A percentile compares a stretch with the other conserved stretches of the same genome.
Evolutionary conservation across 2,113 vertebrate genomes (phyloP).

Genomic region (Hassar affinis): DNA sequence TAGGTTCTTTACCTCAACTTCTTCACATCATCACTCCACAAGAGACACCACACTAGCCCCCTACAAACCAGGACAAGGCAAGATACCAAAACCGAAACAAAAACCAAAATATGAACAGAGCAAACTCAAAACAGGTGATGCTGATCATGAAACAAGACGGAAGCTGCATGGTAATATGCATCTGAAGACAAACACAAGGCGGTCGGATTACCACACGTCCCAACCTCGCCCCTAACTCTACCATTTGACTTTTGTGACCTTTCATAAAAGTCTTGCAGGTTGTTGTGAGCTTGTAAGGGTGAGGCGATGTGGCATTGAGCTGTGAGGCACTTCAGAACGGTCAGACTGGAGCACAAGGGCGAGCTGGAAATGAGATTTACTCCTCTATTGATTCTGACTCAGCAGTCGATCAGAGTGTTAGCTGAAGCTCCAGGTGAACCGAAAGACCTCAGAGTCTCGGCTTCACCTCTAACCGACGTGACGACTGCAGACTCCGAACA

Average conservation of each 20-base stretch:
- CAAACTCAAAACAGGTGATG: too few species aligned
- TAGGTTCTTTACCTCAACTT: too few species aligned
- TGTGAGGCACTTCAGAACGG: background rate
- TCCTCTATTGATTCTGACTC: background rate
- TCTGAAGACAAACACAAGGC: background rate
- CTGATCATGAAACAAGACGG: too few species aligned
- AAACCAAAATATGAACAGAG: too few species aligned
- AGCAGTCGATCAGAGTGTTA: background rate
- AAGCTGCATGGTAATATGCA: too few species aligned
- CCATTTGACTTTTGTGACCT: background rate
- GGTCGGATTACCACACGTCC: too few species aligned
- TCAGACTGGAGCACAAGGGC: background rate
- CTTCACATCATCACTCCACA: too few species aligned
- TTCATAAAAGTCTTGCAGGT: background rate
- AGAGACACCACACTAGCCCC: too few species aligned
- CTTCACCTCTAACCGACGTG: background rate
- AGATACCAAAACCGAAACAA: too few species aligned
- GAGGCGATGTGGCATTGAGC: background rate
- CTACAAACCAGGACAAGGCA: too few species aligned
- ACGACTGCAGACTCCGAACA: background rate
- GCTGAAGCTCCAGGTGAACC: background rate
- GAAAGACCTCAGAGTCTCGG: background rate
- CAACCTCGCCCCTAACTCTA: background rate
- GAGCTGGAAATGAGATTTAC: constrained; percentile 10
- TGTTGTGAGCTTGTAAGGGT: background rate